These are phyloP conservation scores for Sebastes kiyomatsui DNA, from an alignment of 2,797 vertebrate genomes.

Conservation along the genomic window DNA sequence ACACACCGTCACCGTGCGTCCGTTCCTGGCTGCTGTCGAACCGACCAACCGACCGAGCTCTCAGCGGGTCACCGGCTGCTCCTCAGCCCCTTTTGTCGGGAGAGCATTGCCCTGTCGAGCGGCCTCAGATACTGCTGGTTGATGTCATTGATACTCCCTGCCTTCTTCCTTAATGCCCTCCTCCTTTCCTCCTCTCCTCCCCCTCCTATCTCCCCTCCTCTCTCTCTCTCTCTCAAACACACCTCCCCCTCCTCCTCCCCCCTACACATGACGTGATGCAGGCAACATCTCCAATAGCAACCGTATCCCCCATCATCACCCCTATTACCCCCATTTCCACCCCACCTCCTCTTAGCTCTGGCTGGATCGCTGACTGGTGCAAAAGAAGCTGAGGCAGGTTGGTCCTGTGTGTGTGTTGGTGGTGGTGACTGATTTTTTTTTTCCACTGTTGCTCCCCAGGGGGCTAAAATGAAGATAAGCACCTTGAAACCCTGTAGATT, in stretches of 20 bases:
- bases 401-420: slow-evolving; percentile 34
- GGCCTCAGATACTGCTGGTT: slow-evolving; percentile 77
- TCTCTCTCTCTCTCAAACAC: slow-evolving; percentile 35
- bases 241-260: slow-evolving; percentile 32
- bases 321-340: neutral
- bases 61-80: slow-evolving; percentile 66
- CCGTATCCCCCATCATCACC: slow-evolving; percentile 65
- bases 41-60: slow-evolving; percentile 15
- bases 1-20: neutral
- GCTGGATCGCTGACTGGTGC: slow-evolving; percentile 66
- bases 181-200: slow-evolving; percentile 47
- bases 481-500: slow-evolving; percentile 66
- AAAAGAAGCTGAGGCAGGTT: slow-evolving; percentile 41
- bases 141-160: slow-evolving; percentile 83
- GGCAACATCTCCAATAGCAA: slow-evolving; percentile 82
- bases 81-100: slow-evolving; percentile 71
- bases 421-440: slow-evolving; percentile 20
- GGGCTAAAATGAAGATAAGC: slow-evolving; percentile 68
- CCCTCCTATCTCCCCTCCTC: slow-evolving; percentile 12
- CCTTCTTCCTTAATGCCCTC: slow-evolving; percentile 74
- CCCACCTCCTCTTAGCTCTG: slow-evolving; percentile 31
- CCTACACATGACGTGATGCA: slow-evolving; percentile 80
- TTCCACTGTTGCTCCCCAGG: slow-evolving; percentile 23
- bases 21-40: neutral
- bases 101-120: slow-evolving; percentile 70